A percentile compares a stretch with the other conserved stretches of the same genome.
These are phyloP conservation scores for Helicolenus hilgendorfi DNA, from an alignment of 2,797 vertebrate genomes.

Conservation along the genomic window DNA sequence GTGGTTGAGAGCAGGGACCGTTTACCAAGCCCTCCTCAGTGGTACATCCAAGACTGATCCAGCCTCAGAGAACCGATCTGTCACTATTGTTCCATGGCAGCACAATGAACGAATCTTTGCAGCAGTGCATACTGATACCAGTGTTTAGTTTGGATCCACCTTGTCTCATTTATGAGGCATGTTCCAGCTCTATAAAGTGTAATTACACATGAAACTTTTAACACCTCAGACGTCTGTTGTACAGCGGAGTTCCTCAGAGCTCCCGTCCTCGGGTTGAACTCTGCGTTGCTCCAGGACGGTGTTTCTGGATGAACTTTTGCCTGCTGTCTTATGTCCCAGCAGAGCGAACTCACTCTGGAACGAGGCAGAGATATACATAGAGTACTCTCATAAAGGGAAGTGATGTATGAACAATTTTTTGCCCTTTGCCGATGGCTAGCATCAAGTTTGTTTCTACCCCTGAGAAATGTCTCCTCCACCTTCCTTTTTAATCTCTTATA, in stretches of 20 bases:
- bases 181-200: background rate
- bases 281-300: background rate
- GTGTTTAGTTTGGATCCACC: background rate
- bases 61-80: background rate
- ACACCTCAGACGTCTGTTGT: background rate
- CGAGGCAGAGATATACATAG: background rate
- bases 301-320: background rate
- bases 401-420: background rate
- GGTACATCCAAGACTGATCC: background rate
- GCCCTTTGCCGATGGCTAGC: no score
- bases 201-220: background rate
- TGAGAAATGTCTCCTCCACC: background rate
- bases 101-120: background rate
- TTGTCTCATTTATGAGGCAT: background rate
- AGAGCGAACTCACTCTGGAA: background rate
- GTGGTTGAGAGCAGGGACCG: background rate
- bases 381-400: background rate
- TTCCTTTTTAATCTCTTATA: background rate
- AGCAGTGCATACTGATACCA: background rate
- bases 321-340: background rate
- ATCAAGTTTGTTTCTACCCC: background rate
- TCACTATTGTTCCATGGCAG: background rate
- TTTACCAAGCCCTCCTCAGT: background rate
- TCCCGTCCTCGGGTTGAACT: constrained; percentile 19
- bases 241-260: background rate